A percentile compares a stretch with the other conserved stretches of the same genome.
phyloP scores from a whole-genome alignment of 1,140 invertebrate genomes.

The Bemisia tabaci region DNA sequence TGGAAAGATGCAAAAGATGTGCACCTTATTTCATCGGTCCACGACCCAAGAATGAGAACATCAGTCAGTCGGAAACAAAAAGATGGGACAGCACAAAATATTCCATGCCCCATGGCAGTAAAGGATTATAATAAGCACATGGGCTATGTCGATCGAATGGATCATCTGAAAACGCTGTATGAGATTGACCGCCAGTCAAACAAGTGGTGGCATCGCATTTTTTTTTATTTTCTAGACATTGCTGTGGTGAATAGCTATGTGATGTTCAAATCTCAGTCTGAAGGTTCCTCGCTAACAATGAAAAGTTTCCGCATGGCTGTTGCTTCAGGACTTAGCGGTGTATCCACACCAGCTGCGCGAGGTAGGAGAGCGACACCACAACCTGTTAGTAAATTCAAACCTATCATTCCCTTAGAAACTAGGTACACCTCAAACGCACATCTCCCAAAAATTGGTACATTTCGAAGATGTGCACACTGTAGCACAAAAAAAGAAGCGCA shows the following conservation, averaged over 20 bases:
- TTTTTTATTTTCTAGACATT: conserved; percentile 25
- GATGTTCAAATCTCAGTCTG: conserved; percentile 17
- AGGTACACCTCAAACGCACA: neutral
- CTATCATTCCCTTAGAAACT: neutral
- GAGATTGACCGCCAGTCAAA: conserved; percentile 20
- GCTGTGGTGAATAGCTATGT: conserved; percentile 22
- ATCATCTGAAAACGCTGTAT: conserved; percentile 20
- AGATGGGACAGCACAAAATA: conserved; percentile 18
- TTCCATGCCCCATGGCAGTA: conserved; percentile 19
- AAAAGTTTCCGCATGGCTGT: neutral
- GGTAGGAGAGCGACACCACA: neutral
- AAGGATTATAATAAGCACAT: conserved; percentile 25
- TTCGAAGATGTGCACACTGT: neutral
- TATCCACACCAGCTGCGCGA: neutral
- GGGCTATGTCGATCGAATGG: conserved; percentile 23
- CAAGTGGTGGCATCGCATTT: conserved; percentile 23
- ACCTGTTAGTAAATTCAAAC: neutral
- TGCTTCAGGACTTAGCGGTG: neutral
- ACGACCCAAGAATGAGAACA: conserved; percentile 10
- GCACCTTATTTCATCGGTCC: conserved; percentile 23
- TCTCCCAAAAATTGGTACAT: neutral
- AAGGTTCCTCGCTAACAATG: conserved; percentile 5
- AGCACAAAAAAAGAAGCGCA: neutral
- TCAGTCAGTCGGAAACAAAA: conserved; percentile 20
- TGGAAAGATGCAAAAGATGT: conserved; percentile 2